phyloP scores from a whole-genome alignment of 2,888 invertebrate species.

The Nemapogon koenigi region DNA sequence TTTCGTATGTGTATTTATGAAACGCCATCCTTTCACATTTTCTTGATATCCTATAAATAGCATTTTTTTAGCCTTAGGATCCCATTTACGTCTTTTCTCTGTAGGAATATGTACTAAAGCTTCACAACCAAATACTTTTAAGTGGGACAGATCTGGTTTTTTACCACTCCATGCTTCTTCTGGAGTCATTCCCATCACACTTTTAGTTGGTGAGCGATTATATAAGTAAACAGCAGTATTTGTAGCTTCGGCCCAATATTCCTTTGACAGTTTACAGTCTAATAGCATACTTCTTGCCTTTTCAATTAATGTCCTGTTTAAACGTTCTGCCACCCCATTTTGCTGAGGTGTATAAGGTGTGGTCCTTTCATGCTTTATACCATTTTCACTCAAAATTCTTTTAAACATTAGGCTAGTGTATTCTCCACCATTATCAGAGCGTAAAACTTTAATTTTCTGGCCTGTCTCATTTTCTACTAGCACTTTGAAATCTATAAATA shows the following conservation, averaged over 20 bases:
- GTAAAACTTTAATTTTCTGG: constrained; percentile 11
- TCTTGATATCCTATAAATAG: constrained; percentile 32
- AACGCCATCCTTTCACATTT: constrained; percentile 22
- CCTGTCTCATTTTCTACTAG: constrained; percentile 15
- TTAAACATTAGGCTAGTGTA: constrained; percentile 14
- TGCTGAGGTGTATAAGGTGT: constrained; percentile 25
- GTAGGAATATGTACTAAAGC: constrained; percentile 27
- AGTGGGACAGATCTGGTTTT: constrained; percentile 10
- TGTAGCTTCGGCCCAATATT: constrained; percentile 18
- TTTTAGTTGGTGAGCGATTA: constrained; percentile 9
- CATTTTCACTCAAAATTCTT: constrained; percentile 16
- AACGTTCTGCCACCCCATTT: constrained; percentile 27
- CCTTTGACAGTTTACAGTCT: constrained; percentile 15
- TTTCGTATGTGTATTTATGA: no score
- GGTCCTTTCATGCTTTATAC: constrained; percentile 22
- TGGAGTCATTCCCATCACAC: constrained; percentile 7
- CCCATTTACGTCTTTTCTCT: constrained; percentile 24
- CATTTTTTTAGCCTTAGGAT: constrained; percentile 23
- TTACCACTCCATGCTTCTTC: constrained; percentile 10
- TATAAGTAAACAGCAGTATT: constrained; percentile 12
- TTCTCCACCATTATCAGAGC: constrained; percentile 14
- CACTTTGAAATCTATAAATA: constrained; percentile 4
- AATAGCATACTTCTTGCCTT: constrained; percentile 18
- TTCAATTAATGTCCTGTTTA: constrained; percentile 19
- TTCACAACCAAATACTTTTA: constrained; percentile 13